Percentiles rank a stretch among this genome's conserved stretches.
Conservation (phyloP, 2,797 vertebrate species). For the Buphagus erythrorhynchus region DNA sequence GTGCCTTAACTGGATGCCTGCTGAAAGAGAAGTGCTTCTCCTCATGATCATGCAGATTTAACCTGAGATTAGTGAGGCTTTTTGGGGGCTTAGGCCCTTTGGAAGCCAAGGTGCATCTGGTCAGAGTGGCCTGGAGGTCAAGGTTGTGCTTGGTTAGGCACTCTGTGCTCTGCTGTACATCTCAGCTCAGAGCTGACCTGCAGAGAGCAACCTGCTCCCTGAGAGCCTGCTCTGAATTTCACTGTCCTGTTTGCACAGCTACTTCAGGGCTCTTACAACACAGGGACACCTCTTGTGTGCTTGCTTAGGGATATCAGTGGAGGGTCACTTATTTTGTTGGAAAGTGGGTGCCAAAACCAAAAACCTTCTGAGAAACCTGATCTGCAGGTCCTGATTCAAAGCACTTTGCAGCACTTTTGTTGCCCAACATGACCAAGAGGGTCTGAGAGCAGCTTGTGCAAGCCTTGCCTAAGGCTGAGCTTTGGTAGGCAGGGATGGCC, state of each 20-base stretch:
- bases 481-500: not conserved
- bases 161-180: not conserved
- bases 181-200: not conserved
- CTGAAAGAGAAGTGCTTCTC: not conserved
- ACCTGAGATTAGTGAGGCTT: rapidly evolving
- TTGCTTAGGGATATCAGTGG: not conserved
- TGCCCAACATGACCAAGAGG: not conserved
- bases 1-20: not conserved
- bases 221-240: not conserved
- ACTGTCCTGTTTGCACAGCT: not conserved
- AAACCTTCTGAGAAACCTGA: not conserved
- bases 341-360: not conserved
- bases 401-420: not conserved
- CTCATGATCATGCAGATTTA: not conserved
- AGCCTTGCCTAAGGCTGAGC: not conserved
- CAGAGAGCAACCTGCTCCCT: not conserved
- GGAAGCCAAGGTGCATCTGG: not conserved
- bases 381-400: not conserved
- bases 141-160: not conserved
- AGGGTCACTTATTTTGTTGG: not conserved
- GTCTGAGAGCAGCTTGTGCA: not conserved
- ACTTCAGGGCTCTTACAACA: not conserved
- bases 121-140: not conserved
- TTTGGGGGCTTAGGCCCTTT: not conserved
- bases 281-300: not conserved